Conservation (phyloP, 2,113 vertebrate genomes). For the Heterotis niloticus region DNA sequence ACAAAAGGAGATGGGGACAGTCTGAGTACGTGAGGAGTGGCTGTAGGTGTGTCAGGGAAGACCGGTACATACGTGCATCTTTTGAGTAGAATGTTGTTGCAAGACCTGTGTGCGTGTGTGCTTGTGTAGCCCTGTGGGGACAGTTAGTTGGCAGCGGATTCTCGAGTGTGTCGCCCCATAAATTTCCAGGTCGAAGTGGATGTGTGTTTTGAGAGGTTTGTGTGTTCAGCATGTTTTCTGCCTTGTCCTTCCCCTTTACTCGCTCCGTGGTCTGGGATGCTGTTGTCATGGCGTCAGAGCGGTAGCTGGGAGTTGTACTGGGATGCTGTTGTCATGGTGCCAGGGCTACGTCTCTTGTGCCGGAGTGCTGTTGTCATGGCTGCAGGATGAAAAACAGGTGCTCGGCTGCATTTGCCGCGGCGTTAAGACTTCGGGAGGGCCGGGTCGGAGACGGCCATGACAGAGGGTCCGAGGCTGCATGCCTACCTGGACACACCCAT, state of each 20-base stretch:
- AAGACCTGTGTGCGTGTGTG: too few species aligned
- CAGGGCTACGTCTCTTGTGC: background rate
- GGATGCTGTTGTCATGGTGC: conserved; percentile 1
- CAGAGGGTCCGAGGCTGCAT: background rate
- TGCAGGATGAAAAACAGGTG: background rate
- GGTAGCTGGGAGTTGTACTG: conserved; percentile 2
- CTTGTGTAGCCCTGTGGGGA: conserved; percentile 25
- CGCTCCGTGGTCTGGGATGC: background rate
- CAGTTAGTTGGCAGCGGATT: background rate
- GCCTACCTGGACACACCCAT: conserved; percentile 26
- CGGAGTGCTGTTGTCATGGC: conserved; percentile 7
- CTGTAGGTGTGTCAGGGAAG: too few species aligned
- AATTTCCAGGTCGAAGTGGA: background rate
- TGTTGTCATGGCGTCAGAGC: conserved; percentile 21
- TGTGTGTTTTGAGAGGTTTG: background rate
- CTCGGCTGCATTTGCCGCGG: conserved; percentile 11
- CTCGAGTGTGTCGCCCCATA: background rate
- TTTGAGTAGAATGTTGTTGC: too few species aligned
- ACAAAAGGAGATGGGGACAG: background rate
- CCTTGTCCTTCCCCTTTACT: background rate
- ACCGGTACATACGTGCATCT: too few species aligned
- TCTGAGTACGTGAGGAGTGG: background rate
- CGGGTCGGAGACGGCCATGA: background rate
- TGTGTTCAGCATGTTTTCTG: background rate
- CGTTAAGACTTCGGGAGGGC: background rate